Percentiles rank a stretch among this genome's conserved stretches.
phyloP scores from a whole-genome alignment of 2,113 vertebrate species.

The Anguilla japonica region DNA sequence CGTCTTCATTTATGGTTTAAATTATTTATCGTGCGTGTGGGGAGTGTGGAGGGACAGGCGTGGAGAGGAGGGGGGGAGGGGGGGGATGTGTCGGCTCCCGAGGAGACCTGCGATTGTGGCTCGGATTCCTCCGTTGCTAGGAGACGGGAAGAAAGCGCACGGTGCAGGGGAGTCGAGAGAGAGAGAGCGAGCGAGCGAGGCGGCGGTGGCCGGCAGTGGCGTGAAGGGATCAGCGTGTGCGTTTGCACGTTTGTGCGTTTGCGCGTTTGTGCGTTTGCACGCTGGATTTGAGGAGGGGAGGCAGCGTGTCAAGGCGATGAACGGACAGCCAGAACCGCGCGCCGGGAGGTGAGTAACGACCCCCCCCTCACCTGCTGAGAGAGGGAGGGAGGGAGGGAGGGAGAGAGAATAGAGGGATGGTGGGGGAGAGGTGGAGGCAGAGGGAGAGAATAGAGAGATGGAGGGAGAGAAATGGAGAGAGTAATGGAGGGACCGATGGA shows the following conservation, averaged over 20 bases:
- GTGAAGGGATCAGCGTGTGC: not conserved
- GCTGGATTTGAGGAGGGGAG: constrained; percentile 23
- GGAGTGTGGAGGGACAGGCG: not conserved
- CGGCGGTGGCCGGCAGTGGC: not conserved
- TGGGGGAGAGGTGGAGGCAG: not conserved
- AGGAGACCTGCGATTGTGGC: constrained; percentile 49
- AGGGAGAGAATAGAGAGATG: no score
- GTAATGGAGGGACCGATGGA: no score
- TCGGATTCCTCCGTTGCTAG: constrained; percentile 65
- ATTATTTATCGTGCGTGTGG: constrained; percentile 57
- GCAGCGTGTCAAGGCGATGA: constrained; percentile 49
- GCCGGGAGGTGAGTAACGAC: constrained; percentile 59
- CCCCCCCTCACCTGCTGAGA: not conserved
- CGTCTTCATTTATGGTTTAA: constrained; percentile 52
- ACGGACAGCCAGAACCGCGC: constrained; percentile 43
- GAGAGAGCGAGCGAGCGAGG: not conserved
- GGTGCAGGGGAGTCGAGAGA: constrained; percentile 20
- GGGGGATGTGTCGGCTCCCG: constrained; percentile 9
- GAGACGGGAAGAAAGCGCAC: constrained; percentile 50
- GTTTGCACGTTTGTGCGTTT: constrained; percentile 18
- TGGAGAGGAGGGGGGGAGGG: not conserved
- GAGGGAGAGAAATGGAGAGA: no score
- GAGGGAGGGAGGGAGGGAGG: not conserved
- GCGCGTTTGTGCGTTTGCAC: constrained; percentile 22
- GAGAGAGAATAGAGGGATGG: no score